Evolutionary conservation across 1,140 invertebrate genomes (phyloP).

Genomic region (Meteorus sp.): DNA sequence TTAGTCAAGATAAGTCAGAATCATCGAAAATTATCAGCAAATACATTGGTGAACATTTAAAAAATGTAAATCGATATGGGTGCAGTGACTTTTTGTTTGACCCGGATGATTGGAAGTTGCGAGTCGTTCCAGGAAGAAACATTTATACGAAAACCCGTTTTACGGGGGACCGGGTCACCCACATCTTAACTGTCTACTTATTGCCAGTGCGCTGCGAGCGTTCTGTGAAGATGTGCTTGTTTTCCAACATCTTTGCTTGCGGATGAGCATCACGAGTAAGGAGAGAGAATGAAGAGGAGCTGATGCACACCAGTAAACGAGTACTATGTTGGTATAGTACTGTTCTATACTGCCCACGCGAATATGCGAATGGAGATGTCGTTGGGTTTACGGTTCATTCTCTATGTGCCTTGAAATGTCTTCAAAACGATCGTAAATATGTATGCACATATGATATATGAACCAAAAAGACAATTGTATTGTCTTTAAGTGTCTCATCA

Average conservation of each 20-base stretch:
- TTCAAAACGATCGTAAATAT: constrained; percentile 14
- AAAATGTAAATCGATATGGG: too few species aligned
- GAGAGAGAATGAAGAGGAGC: too few species aligned
- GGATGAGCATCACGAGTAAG: too few species aligned
- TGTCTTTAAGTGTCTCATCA: background rate
- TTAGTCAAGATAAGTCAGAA: too few species aligned
- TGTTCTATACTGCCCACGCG: background rate
- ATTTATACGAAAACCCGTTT: constrained; percentile 22
- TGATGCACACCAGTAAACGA: too few species aligned
- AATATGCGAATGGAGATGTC: constrained; percentile 13
- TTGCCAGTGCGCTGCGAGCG: background rate
- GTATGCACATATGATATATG: background rate
- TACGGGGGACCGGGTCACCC: constrained; percentile 20
- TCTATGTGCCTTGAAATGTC: background rate
- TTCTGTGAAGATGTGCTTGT: background rate
- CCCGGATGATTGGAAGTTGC: too few species aligned
- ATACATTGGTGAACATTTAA: too few species aligned
- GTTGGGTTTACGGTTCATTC: constrained; percentile 13
- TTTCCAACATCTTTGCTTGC: too few species aligned
- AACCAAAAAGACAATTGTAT: background rate
- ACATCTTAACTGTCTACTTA: constrained; percentile 18
- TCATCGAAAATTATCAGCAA: too few species aligned
- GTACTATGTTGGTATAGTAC: too few species aligned
- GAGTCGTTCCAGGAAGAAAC: too few species aligned
- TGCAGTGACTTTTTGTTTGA: too few species aligned